These are phyloP conservation scores for Agriopis leucophaearia DNA, from an alignment of 2,888 invertebrate genomes.

Conservation along the genomic window DNA sequence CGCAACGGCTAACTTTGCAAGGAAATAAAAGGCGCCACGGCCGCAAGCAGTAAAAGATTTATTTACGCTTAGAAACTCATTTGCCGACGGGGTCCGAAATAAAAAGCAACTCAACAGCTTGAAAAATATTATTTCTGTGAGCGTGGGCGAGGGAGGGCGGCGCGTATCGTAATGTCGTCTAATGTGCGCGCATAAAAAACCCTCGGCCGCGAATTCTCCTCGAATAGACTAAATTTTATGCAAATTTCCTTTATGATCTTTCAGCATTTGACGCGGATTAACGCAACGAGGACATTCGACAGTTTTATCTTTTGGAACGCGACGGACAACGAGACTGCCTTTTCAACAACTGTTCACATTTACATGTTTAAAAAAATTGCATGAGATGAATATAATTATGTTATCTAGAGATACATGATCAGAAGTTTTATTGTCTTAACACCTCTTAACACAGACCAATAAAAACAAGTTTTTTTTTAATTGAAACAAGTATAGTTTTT, in stretches of 20 bases:
- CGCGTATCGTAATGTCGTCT: constrained; percentile 66
- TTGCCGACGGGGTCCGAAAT: constrained; percentile 71
- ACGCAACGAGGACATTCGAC: constrained; percentile 43
- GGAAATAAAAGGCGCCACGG: constrained; percentile 59
- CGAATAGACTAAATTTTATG: constrained; percentile 73
- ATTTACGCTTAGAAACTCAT: constrained; percentile 82
- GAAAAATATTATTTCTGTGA: constrained; percentile 78
- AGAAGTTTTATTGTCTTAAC: too few relatives aligned
- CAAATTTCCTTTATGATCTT: constrained; percentile 74
- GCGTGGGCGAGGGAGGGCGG: constrained; percentile 53
- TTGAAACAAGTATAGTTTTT: too few relatives aligned
- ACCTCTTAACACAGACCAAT: too few relatives aligned
- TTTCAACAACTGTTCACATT: too few relatives aligned
- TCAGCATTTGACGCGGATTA: constrained; percentile 70
- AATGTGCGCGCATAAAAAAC: constrained; percentile 75
- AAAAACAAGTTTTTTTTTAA: too few relatives aligned
- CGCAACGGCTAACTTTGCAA: constrained; percentile 18
- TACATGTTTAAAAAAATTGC: too few relatives aligned
- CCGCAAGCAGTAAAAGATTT: constrained; percentile 68
- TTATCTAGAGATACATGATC: too few relatives aligned
- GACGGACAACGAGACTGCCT: background rate
- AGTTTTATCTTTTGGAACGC: constrained; percentile 51
- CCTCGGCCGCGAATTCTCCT: constrained; percentile 65
- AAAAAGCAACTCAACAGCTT: constrained; percentile 79
- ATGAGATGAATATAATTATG: too few relatives aligned